Evolutionary conservation across 2,888 invertebrate species (phyloP).

Genomic region (Cistogaster globosa): DNA sequence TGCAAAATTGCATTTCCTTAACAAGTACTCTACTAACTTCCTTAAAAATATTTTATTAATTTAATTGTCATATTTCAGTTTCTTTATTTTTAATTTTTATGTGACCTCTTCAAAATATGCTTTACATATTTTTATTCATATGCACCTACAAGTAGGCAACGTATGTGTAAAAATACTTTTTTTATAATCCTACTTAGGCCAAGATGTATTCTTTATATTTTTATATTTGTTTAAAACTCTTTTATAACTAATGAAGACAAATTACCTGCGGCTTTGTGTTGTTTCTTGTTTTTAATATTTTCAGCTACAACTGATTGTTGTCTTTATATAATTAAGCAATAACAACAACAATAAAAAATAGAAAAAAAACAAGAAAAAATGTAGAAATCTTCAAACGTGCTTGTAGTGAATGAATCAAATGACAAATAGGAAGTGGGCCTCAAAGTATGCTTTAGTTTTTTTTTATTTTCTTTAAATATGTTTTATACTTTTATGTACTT

Average conservation of each 20-base stretch:
- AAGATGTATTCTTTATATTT: conserved; percentile 43
- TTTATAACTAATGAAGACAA: conserved; percentile 71
- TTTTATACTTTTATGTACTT: background rate
- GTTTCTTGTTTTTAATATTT: conserved; percentile 32
- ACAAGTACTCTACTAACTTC: conserved; percentile 55
- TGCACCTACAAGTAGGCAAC: conserved; percentile 42
- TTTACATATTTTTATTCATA: conserved; percentile 3
- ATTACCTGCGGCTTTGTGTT: conserved; percentile 71
- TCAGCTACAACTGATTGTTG: conserved; percentile 23
- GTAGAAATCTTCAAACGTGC: conserved; percentile 53
- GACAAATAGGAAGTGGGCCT: conserved; percentile 67
- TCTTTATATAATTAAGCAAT: conserved; percentile 69
- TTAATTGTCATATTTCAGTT: conserved; percentile 4
- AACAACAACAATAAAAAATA: conserved; percentile 42
- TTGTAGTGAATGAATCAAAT: conserved; percentile 52
- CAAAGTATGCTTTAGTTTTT: conserved; percentile 66
- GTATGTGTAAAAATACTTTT: conserved; percentile 29
- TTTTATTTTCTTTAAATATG: conserved; percentile 14
- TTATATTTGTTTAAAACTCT: conserved; percentile 51
- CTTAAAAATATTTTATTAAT: conserved; percentile 9
- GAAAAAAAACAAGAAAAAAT: background rate
- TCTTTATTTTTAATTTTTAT: background rate
- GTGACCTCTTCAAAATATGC: conserved; percentile 40
- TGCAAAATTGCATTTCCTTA: conserved; percentile 28
- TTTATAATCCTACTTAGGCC: conserved; percentile 46